These are phyloP conservation scores for Poliocrania exsul DNA, from an alignment of 2,797 vertebrate genomes.

Conservation along the genomic window DNA sequence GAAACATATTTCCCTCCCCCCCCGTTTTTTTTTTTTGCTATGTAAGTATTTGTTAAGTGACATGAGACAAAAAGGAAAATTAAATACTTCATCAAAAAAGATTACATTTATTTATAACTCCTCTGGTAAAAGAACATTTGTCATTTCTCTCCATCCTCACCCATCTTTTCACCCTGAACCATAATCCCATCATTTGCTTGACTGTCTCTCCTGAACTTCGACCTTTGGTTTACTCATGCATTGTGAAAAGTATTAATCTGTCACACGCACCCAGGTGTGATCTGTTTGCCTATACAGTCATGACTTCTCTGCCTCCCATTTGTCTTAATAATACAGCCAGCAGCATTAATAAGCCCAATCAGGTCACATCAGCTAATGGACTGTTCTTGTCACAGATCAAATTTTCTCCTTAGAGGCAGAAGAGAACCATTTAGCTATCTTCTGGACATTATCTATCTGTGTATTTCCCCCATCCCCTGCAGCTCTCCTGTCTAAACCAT, in stretches of 20 bases:
- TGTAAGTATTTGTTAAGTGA: not conserved
- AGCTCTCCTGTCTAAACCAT: not conserved
- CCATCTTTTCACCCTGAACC: slow-evolving; percentile 1
- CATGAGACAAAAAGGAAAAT: not conserved
- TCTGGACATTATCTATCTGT: not conserved
- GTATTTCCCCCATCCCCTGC: not conserved
- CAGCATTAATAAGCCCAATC: not conserved
- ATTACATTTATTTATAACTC: slow-evolving; percentile 29
- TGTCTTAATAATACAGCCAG: not conserved
- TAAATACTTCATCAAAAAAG: not conserved
- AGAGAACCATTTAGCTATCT: not conserved
- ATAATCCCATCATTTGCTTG: not conserved
- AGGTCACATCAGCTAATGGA: not conserved
- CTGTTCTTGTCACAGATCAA: not conserved
- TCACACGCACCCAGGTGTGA: not conserved
- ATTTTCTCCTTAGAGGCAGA: not conserved
- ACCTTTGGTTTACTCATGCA: not conserved
- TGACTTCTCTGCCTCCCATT: not conserved
- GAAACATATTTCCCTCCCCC: not conserved
- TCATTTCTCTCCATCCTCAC: not conserved
- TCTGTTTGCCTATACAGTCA: not conserved
- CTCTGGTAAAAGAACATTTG: not conserved
- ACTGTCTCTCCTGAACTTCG: not conserved
- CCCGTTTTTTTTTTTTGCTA: not conserved
- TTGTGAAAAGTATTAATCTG: not conserved